Percentiles rank a stretch among this genome's conserved stretches.
Evolutionary conservation across 2,113 vertebrate species (phyloP).

Genomic region (Campylomormyrus numenius): DNA sequence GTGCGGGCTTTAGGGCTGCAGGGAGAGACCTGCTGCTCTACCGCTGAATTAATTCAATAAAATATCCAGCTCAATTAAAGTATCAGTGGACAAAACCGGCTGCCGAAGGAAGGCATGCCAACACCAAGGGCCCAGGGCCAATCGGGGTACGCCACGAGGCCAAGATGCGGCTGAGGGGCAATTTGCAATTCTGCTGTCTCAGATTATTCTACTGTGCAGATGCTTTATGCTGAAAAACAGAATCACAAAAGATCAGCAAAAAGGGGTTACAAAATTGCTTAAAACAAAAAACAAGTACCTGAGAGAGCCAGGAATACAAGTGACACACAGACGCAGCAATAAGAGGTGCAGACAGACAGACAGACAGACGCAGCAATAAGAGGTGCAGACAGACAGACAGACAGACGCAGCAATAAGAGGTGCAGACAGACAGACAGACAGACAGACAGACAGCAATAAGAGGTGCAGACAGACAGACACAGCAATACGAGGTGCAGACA

Average conservation of each 20-base stretch:
- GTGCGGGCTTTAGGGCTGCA: neutral
- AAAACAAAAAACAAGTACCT: neutral
- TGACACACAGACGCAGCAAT: neutral
- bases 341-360: neutral
- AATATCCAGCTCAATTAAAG: neutral
- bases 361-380: no score
- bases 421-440: no score
- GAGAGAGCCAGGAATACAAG: neutral
- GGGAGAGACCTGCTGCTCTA: neutral
- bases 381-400: neutral
- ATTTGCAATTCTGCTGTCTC: neutral
- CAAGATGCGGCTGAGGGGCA: neutral
- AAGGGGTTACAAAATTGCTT: neutral
- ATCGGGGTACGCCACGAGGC: neutral
- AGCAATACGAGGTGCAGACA: no score
- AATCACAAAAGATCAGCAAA: neutral
- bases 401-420: no score
- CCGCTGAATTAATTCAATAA: neutral
- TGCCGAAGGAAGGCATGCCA: neutral
- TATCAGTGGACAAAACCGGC: neutral
- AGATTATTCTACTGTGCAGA: neutral
- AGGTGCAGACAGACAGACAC: no score
- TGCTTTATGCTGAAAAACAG: neutral
- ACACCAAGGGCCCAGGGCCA: neutral
- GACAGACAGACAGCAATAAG: no score